A percentile compares a stretch with the other conserved stretches of the same genome.
These are phyloP conservation scores for Nomia melanderi DNA, from an alignment of 1,140 invertebrate species.

Conservation along the genomic window DNA sequence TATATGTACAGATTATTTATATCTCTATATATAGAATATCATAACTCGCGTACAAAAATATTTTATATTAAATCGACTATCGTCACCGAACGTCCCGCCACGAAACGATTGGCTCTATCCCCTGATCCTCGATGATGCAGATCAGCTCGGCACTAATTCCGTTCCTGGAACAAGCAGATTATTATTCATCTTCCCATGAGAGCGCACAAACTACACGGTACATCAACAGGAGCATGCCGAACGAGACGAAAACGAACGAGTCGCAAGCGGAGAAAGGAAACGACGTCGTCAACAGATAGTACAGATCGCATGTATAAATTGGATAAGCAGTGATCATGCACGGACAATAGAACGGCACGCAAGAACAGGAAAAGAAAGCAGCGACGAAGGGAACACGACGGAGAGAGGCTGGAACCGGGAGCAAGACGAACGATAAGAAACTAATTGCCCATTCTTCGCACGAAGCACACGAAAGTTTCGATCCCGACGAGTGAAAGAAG, in stretches of 20 bases:
- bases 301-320: not conserved
- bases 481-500: too few relatives aligned
- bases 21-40: slow-evolving; percentile 29
- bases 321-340: not conserved
- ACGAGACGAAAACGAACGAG: not conserved
- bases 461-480: too few relatives aligned
- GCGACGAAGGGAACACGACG: too few relatives aligned
- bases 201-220: not conserved
- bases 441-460: too few relatives aligned
- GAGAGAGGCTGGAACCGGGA: too few relatives aligned
- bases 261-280: too few relatives aligned
- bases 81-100: slow-evolving; percentile 37
- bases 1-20: slow-evolving; percentile 9
- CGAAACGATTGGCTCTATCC: slow-evolving; percentile 58
- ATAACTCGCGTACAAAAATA: slow-evolving; percentile 64
- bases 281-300: not conserved
- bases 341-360: not conserved
- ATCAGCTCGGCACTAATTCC: slow-evolving; percentile 77
- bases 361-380: not conserved
- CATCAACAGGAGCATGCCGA: not conserved
- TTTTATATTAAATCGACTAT: slow-evolving; percentile 58
- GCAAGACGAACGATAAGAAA: too few relatives aligned
- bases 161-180: slow-evolving; percentile 75
- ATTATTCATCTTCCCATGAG: not conserved
- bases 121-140: slow-evolving; percentile 41